A percentile compares a stretch with the other conserved stretches of the same genome.
These are phyloP conservation scores for Apus apus DNA, from an alignment of 2,113 vertebrate genomes.

Conservation along the genomic window DNA sequence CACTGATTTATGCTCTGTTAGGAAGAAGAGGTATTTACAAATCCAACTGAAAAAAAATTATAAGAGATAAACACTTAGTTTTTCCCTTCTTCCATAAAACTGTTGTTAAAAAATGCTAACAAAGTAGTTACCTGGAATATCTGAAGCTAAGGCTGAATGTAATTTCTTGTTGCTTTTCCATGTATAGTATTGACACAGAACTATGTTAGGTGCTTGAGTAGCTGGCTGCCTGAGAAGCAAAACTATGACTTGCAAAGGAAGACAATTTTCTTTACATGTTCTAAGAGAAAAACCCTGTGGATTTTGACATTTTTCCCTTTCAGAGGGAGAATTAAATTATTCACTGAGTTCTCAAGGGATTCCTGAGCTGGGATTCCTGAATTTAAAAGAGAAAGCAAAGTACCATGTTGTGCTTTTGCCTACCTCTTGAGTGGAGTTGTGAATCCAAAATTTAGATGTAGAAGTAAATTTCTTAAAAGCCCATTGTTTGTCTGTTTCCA, in stretches of 20 bases:
- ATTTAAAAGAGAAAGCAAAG: conserved; percentile 9
- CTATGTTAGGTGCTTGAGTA: background rate
- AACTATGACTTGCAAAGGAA: background rate
- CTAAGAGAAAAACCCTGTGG: background rate
- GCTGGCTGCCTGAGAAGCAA: background rate
- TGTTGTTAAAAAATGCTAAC: background rate
- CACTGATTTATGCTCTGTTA: background rate
- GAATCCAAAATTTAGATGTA: background rate
- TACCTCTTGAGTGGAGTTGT: background rate
- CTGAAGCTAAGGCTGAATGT: background rate
- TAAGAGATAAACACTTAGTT: background rate
- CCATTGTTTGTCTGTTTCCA: background rate
- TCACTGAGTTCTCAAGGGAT: background rate
- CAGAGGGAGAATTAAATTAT: conserved; percentile 36
- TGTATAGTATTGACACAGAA: background rate
- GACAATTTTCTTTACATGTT: conserved; percentile 11
- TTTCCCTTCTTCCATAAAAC: background rate
- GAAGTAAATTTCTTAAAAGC: background rate
- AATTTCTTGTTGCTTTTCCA: background rate
- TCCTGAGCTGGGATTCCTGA: conserved; percentile 6
- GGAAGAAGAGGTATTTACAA: background rate
- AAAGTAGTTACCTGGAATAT: background rate
- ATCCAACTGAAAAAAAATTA: background rate
- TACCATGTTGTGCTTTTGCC: background rate
- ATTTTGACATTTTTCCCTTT: conserved; percentile 33